These are phyloP conservation scores for Corella eumyota DNA, from an alignment of 23 tunicate genomes.

Conservation along the genomic window DNA sequence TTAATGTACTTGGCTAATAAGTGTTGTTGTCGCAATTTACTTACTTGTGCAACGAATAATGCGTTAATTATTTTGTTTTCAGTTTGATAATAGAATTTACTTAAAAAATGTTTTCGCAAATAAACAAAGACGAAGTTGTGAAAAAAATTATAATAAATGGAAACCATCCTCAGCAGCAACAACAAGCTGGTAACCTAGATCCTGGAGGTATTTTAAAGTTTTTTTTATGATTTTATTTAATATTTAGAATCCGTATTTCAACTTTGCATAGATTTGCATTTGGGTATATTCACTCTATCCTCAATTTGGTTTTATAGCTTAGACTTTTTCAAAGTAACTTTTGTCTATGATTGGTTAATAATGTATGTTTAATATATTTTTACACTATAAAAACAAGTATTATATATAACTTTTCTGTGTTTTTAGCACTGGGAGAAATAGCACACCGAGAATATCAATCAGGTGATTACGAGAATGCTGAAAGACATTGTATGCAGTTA, in stretches of 20 bases:
- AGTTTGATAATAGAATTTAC: too few relatives aligned
- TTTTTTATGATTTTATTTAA: background rate
- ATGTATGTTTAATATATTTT: background rate
- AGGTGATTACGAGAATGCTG: constrained; percentile 92
- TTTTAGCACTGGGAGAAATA: constrained; percentile 67
- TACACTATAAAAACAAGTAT: background rate
- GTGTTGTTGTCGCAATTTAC: too few relatives aligned
- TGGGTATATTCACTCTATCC: too few relatives aligned
- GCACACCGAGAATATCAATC: constrained; percentile 99
- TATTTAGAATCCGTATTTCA: too few relatives aligned
- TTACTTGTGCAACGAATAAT: too few relatives aligned
- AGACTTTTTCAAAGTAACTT: too few relatives aligned
- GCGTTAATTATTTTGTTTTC: too few relatives aligned
- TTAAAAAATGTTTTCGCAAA: constrained; percentile 53
- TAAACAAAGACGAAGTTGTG: constrained; percentile 52
- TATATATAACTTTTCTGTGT: background rate
- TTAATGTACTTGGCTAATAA: too few relatives aligned
- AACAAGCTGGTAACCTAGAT: constrained; percentile 33
- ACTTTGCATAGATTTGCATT: too few relatives aligned
- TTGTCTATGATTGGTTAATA: background rate
- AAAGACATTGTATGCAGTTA: constrained; percentile 90
- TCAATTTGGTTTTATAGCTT: too few relatives aligned
- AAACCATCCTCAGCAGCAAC: too few relatives aligned
- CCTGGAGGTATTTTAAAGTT: constrained; percentile 9
- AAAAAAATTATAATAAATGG: constrained; percentile 54